These are phyloP conservation scores for Conopomorpha cramerella DNA, from an alignment of 1,140 invertebrate species.

Conservation along the genomic window DNA sequence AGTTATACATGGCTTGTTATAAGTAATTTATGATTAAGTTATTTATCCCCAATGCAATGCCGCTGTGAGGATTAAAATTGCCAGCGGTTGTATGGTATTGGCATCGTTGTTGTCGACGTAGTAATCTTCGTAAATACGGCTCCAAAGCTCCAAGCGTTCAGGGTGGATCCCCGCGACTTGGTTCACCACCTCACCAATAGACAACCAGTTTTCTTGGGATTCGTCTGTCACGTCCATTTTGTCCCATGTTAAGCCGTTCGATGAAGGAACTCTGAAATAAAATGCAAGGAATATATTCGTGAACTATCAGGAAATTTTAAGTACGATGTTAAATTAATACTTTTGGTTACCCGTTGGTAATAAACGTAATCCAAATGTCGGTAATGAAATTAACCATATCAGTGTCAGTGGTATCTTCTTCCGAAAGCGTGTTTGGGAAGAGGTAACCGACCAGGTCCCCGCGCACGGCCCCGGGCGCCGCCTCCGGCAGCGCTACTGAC, in stretches of 20 bases:
- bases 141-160: slow-evolving; percentile 24
- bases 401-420: slow-evolving; percentile 7
- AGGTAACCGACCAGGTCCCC: slow-evolving; percentile 23
- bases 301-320: neutral
- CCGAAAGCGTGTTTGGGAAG: slow-evolving; percentile 12
- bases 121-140: slow-evolving; percentile 23
- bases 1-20: no score
- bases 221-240: slow-evolving; percentile 7
- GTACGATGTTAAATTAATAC: neutral
- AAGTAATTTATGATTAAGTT: no score
- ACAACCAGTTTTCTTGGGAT: slow-evolving; percentile 18
- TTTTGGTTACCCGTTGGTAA: slow-evolving; percentile 22
- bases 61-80: no score
- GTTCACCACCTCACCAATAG: slow-evolving; percentile 12
- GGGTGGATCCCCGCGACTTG: slow-evolving; percentile 15
- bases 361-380: slow-evolving; percentile 24
- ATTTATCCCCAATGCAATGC: no score
- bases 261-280: slow-evolving; percentile 18
- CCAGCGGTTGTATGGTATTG: no score
- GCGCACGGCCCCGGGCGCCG: slow-evolving; percentile 14
- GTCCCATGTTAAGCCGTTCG: slow-evolving; percentile 15
- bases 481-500: slow-evolving; percentile 1
- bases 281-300: slow-evolving; percentile 2
- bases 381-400: slow-evolving; percentile 13
- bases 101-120: slow-evolving; percentile 26